A percentile compares a stretch with the other conserved stretches of the same genome.
phyloP scores from a whole-genome alignment of 2,888 invertebrate species.

The Chouioia cunea region DNA sequence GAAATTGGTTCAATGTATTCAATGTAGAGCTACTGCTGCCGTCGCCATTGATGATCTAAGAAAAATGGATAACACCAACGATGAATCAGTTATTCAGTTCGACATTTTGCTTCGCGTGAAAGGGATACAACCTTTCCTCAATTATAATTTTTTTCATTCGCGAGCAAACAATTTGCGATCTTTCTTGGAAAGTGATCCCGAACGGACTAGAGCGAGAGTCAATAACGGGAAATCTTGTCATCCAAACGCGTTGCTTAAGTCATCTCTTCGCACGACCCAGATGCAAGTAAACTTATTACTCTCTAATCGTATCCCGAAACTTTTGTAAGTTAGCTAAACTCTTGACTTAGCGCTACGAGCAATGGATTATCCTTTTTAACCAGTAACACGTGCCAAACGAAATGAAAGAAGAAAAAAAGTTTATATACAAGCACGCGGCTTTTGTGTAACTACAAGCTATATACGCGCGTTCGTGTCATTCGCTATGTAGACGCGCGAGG shows the following conservation, averaged over 20 bases:
- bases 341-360: conserved; percentile 38
- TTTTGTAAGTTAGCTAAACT: conserved; percentile 41
- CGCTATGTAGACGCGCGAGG: too few relatives aligned
- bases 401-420: background rate
- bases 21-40: background rate
- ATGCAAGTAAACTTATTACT: conserved; percentile 42
- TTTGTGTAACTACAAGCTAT: too few relatives aligned
- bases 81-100: too few relatives aligned
- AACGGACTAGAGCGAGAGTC: background rate
- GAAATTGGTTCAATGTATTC: conserved; percentile 26
- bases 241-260: conserved; percentile 1
- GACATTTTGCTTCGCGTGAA: too few relatives aligned
- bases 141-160: too few relatives aligned
- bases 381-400: background rate
- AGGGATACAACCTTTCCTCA: too few relatives aligned
- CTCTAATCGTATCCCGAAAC: conserved; percentile 43
- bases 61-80: too few relatives aligned
- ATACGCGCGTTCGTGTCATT: too few relatives aligned
- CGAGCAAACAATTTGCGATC: too few relatives aligned
- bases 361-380: conserved; percentile 35
- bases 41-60: conserved; percentile 3
- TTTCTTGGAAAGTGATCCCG: too few relatives aligned
- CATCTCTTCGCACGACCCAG: conserved; percentile 29
- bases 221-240: conserved; percentile 35
- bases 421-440: too few relatives aligned